A percentile compares a stretch with the other conserved stretches of the same genome.
Evolutionary conservation across 1,140 invertebrate genomes (phyloP).

Genomic region (Potamilus streckersoni): DNA sequence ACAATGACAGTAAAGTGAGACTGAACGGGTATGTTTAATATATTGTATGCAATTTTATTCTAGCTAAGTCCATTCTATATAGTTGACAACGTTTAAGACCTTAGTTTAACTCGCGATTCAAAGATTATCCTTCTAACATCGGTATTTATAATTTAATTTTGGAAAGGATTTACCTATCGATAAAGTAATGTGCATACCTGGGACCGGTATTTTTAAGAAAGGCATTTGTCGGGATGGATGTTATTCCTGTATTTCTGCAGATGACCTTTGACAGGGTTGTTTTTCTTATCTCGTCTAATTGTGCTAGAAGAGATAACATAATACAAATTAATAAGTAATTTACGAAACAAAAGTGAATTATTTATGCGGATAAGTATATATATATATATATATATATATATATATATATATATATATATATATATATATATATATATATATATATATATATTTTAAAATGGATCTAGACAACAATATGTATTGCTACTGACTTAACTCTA

Average conservation of each 20-base stretch:
- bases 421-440: too few relatives aligned
- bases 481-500: neutral
- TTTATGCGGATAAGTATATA: too few relatives aligned
- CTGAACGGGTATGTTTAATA: too few relatives aligned
- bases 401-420: too few relatives aligned
- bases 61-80: too few relatives aligned
- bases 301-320: conserved; percentile 5
- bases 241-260: conserved; percentile 25
- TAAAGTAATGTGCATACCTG: neutral
- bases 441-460: neutral
- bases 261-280: conserved; percentile 21
- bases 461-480: neutral
- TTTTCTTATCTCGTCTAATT: conserved; percentile 22
- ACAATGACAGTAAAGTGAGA: too few relatives aligned
- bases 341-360: neutral
- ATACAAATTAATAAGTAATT: neutral
- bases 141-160: neutral
- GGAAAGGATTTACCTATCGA: neutral
- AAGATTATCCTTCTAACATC: neutral
- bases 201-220: conserved; percentile 2
- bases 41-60: too few relatives aligned
- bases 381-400: too few relatives aligned
- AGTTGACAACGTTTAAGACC: too few relatives aligned
- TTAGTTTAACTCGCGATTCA: too few relatives aligned
- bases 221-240: conserved; percentile 13